Conservation (phyloP, 1,140 invertebrate species). For the Anastrepha ludens region DNA sequence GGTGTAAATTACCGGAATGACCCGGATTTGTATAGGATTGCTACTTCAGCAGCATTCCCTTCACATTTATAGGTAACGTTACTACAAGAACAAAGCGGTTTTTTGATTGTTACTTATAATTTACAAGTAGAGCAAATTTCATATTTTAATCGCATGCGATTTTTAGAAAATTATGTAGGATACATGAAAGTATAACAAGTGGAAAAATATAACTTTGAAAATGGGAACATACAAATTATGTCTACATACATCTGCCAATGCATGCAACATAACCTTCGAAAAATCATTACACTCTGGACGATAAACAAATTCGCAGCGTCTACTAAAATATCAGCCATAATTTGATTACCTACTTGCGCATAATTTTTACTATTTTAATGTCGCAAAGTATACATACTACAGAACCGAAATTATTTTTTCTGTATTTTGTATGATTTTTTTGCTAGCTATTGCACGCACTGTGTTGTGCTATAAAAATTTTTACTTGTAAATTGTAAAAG, state of each 20-base stretch:
- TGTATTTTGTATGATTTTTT: background rate
- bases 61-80: too few species aligned
- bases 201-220: too few species aligned
- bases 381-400: background rate
- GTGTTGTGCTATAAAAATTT: background rate
- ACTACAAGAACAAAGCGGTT: too few species aligned
- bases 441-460: background rate
- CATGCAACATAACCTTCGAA: background rate
- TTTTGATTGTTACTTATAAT: too few species aligned
- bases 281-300: background rate
- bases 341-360: background rate
- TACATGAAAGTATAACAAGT: too few species aligned
- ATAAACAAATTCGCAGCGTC: background rate
- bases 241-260: background rate
- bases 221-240: too few species aligned
- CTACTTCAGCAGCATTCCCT: too few species aligned
- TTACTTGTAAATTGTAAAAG: slow-evolving; percentile 44
- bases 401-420: background rate
- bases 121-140: too few species aligned
- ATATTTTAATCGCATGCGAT: too few species aligned
- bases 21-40: too few species aligned
- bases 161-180: too few species aligned
- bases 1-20: too few species aligned
- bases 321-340: slow-evolving; percentile 16
- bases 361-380: slow-evolving; percentile 8